Percentiles rank a stretch among this genome's conserved stretches.
Conservation (phyloP, 2,888 invertebrate species). For the Mesoligia furuncula region DNA sequence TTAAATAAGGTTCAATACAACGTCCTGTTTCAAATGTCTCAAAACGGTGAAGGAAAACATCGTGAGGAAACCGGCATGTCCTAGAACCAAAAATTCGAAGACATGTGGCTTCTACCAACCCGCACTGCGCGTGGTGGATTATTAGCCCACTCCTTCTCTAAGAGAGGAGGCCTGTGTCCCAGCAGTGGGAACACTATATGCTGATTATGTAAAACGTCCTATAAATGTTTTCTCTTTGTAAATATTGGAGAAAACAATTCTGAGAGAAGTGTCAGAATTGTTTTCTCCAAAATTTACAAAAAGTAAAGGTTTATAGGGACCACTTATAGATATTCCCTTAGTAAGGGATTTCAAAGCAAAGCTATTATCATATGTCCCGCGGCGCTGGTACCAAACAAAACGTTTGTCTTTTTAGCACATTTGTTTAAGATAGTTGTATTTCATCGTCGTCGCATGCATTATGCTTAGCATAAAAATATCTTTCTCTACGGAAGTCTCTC, state of each 20-base stretch:
- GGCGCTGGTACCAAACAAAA: constrained; percentile 81
- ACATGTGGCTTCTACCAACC: background rate
- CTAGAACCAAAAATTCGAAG: background rate
- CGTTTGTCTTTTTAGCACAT: constrained; percentile 90
- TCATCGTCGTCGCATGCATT: constrained; percentile 83
- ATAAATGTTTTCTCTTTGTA: background rate
- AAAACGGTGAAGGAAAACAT: too few species aligned
- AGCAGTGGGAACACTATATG: background rate
- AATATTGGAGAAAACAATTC: background rate
- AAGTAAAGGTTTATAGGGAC: too few species aligned
- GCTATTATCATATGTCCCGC: constrained; percentile 89
- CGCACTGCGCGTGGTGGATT: background rate
- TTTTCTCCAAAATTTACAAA: too few species aligned
- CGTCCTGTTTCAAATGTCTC: too few species aligned
- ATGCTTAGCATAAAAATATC: constrained; percentile 69
- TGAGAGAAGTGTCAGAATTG: too few species aligned
- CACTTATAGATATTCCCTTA: constrained; percentile 38
- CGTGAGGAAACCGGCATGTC: background rate
- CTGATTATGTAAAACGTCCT: background rate
- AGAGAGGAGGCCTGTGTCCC: background rate
- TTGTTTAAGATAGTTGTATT: constrained; percentile 88
- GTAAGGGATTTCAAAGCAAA: constrained; percentile 78
- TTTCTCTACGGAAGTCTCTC: constrained; percentile 37
- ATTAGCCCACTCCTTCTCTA: background rate
- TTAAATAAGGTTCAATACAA: background rate